Evolutionary conservation across 1,140 invertebrate genomes (phyloP), one percentile per base, ranked within the genome.

Genomic region (Drosophila littoralis): DNA sequence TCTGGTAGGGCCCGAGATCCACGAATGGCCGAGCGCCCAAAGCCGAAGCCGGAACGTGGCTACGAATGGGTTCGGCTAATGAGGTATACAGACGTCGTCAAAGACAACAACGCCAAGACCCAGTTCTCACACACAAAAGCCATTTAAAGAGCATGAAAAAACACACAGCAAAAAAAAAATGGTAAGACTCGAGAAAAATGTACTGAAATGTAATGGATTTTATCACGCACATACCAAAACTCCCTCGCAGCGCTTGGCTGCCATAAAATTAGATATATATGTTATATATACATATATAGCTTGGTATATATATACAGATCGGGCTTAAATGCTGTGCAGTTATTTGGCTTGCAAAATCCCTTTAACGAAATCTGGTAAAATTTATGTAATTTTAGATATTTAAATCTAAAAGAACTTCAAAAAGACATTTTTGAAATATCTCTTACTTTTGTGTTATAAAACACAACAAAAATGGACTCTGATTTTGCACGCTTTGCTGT

Each of bases 121-220:
- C 85, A 88, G 84, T 88, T 88, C 84, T 88, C 84, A 88, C 84
- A 88, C 83, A 89, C 65, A 74, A 61, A 69, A 88, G 83, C 80
- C 69, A 83, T 88, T 88, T 88, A 75, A 77, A 74, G 65, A 77
- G 73, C 73, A 77, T 10, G 12, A 74, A 42, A 50, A 60, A 13
- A 48, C 1, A 22, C 22, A 71, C 22, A 45, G 45, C 15, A 50
- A 66, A 22, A 22, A 57, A 55, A 13, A 66, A 33, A 46, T n/a
- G n/a, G n/a, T 66, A 76, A 80, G 78, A 65, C 65, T 52, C 40
- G 78, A 78, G 75, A 85, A 78, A 88, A 70, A 74, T 74, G 71
- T 74, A 74, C 71, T 55, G 42, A 79, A 86, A 68, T 71, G 73
- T 88, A 88, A 88, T 88, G 84, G 79, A 88, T 89, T 88, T 89